phyloP scores from a whole-genome alignment of 2,113 vertebrate species.

The Cromileptes altivelis region DNA sequence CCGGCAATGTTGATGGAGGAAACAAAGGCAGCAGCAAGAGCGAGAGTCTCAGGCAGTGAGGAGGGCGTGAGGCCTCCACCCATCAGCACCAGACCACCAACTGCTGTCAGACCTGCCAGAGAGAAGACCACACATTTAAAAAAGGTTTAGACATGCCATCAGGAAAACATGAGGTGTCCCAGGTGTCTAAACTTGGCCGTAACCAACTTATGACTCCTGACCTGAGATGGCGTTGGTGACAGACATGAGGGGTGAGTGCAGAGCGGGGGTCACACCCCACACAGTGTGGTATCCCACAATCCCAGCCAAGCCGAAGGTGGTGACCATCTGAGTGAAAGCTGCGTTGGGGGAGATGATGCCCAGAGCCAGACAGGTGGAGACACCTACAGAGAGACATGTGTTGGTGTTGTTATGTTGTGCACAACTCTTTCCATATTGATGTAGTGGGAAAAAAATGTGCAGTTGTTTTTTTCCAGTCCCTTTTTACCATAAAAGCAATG shows the following conservation, averaged over 20 bases:
- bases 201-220: slow-evolving; percentile 67
- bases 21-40: slow-evolving; percentile 87
- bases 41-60: slow-evolving; percentile 81
- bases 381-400: slow-evolving; percentile 65
- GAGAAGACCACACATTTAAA: neutral
- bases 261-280: slow-evolving; percentile 97
- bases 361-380: slow-evolving; percentile 87
- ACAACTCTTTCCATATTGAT: neutral
- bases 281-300: slow-evolving; percentile 98
- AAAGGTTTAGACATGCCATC: neutral
- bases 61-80: slow-evolving; percentile 86
- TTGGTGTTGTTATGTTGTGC: slow-evolving; percentile 4
- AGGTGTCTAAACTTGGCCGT: neutral
- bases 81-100: slow-evolving; percentile 88
- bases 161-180: too few species aligned
- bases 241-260: slow-evolving; percentile 98
- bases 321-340: slow-evolving; percentile 97
- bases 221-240: slow-evolving; percentile 99
- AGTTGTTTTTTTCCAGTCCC: neutral
- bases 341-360: slow-evolving; percentile 90
- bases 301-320: slow-evolving; percentile 94
- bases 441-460: neutral
- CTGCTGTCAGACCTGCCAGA: slow-evolving; percentile 85
- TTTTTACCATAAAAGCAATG: slow-evolving; percentile 13
- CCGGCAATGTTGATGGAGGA: slow-evolving; percentile 89